phyloP scores from a whole-genome alignment of 2,888 invertebrate species.

The Leuctra nigra region DNA sequence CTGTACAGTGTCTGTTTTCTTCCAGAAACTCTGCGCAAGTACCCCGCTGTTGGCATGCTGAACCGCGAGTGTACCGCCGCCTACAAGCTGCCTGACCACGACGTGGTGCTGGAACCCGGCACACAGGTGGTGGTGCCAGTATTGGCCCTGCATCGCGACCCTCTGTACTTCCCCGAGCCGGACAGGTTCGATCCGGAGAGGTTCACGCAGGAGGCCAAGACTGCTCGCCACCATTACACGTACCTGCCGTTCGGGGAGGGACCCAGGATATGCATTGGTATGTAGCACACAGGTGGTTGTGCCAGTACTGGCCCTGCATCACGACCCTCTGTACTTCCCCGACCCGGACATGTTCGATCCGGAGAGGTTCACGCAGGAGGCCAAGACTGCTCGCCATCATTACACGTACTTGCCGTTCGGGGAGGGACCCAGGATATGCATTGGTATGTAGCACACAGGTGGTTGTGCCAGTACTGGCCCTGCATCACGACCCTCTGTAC shows the following conservation, averaged over 20 bases:
- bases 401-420: no score
- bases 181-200: conserved; percentile 35
- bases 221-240: conserved; percentile 26
- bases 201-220: conserved; percentile 30
- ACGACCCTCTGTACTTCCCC: no score
- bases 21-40: conserved; percentile 8
- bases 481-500: no score
- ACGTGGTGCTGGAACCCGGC: conserved; percentile 25
- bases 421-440: no score
- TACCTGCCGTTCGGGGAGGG: conserved; percentile 24
- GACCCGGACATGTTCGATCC: no score
- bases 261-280: conserved; percentile 22
- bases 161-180: conserved; percentile 33
- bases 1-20: no score
- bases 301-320: no score
- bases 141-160: conserved; percentile 32
- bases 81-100: neutral
- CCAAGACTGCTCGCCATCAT: no score
- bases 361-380: no score
- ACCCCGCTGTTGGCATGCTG: conserved; percentile 1
- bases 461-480: no score
- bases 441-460: no score
- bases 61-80: neutral
- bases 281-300: no score
- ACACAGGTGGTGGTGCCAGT: conserved; percentile 30